Conservation (phyloP, 2,113 vertebrate species). For the Erythrolamprus reginae region DNA sequence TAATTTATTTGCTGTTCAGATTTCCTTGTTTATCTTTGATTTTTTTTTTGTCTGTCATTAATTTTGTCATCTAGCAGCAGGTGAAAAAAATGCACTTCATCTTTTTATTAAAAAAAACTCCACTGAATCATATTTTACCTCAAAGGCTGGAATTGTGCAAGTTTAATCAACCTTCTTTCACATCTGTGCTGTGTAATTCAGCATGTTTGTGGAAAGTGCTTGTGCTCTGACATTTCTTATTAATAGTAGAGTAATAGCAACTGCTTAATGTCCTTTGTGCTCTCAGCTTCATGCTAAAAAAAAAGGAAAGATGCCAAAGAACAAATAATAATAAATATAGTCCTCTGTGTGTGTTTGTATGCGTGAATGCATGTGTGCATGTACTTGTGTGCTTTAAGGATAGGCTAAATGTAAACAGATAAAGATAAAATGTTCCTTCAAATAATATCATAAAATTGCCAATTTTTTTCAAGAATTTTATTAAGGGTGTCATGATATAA, state of each 20-base stretch:
- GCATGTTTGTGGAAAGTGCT: slow-evolving; percentile 38
- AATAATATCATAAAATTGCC: background rate
- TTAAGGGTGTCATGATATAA: background rate
- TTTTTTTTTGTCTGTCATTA: slow-evolving; percentile 43
- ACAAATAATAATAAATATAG: slow-evolving; percentile 24
- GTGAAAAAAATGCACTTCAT: slow-evolving; percentile 34
- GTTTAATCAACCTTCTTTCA: slow-evolving; percentile 58
- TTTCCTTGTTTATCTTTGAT: slow-evolving; percentile 35
- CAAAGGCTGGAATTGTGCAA: slow-evolving; percentile 44
- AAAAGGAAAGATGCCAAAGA: slow-evolving; percentile 29
- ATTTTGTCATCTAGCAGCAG: slow-evolving; percentile 43
- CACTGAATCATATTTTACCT: slow-evolving; percentile 34
- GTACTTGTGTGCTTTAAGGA: background rate
- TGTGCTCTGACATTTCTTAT: slow-evolving; percentile 49
- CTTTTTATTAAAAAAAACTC: background rate
- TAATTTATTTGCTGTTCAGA: slow-evolving; percentile 4
- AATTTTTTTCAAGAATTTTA: background rate
- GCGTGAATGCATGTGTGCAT: background rate
- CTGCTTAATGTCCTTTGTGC: background rate
- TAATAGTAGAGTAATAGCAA: slow-evolving; percentile 49
- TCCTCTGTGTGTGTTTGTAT: background rate
- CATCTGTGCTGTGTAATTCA: slow-evolving; percentile 49
- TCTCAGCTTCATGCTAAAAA: slow-evolving; percentile 29
- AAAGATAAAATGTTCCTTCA: background rate
- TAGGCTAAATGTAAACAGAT: background rate